Percentiles rank a stretch among this genome's conserved stretches.
phyloP scores from a whole-genome alignment of 2,888 invertebrate genomes.

The Lumbricus terrestris region DNA sequence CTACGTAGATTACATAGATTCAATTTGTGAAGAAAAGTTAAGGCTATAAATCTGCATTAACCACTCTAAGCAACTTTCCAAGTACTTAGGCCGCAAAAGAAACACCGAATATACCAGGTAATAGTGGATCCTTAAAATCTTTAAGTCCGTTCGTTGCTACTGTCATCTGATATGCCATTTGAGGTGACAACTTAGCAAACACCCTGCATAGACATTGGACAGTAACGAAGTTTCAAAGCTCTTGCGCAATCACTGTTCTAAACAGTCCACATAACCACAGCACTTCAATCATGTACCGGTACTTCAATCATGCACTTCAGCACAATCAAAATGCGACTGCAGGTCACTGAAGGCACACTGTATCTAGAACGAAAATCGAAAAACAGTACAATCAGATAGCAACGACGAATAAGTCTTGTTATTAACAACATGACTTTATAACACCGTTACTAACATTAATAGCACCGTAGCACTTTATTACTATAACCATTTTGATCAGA shows the following conservation, averaged over 20 bases:
- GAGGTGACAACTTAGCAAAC: neutral
- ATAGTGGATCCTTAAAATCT: neutral
- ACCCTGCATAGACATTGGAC: neutral
- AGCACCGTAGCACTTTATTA: neutral
- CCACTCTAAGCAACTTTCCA: neutral
- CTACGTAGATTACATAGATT: neutral
- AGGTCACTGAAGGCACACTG: neutral
- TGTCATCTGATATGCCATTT: neutral
- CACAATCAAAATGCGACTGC: neutral
- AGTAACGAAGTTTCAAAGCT: neutral
- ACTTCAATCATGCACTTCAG: too few species aligned
- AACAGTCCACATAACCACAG: neutral
- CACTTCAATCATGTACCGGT: too few species aligned
- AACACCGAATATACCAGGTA: neutral
- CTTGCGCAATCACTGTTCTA: neutral
- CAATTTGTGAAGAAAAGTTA: neutral
- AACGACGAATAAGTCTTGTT: neutral
- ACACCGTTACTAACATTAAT: neutral
- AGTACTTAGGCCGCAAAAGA: neutral
- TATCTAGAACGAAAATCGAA: neutral
- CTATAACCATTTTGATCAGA: neutral
- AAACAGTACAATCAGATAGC: neutral
- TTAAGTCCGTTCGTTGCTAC: neutral
- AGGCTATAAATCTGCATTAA: neutral
- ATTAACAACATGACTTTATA: neutral